Evolutionary conservation across 2,113 vertebrate genomes (phyloP).

Genomic region (Podarcis muralis): DNA sequence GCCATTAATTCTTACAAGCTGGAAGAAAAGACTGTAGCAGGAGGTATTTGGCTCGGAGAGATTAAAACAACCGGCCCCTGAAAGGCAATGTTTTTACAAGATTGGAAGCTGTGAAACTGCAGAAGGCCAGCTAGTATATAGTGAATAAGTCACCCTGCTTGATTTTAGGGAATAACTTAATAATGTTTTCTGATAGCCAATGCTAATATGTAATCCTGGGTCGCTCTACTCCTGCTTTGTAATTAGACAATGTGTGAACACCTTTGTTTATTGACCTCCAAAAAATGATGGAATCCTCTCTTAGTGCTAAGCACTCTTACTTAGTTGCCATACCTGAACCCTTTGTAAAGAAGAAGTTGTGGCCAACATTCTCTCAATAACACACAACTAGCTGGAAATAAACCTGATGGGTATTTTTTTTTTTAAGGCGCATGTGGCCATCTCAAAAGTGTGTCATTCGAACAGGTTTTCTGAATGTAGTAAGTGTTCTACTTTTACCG

Average conservation of each 20-base stretch:
- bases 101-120: not conserved
- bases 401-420: not conserved
- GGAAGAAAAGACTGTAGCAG: constrained; percentile 21
- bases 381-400: not conserved
- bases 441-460: not conserved
- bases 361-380: not conserved
- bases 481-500: not conserved
- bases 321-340: not conserved
- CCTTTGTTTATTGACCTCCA: not conserved
- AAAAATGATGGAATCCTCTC: not conserved
- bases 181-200: not conserved
- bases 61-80: not conserved
- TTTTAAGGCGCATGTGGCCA: too few relatives aligned
- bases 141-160: not conserved
- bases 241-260: not conserved
- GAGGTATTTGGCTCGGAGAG: constrained; percentile 8
- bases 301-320: not conserved
- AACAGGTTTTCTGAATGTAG: not conserved
- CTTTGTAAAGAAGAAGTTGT: not conserved
- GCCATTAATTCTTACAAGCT: constrained; percentile 5
- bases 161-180: constrained; percentile 18
- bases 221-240: not conserved
- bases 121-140: not conserved
- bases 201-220: not conserved
- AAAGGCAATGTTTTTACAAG: not conserved